Base-by-base conservation (phyloP, 1,140 invertebrate genomes). In the Lysiphlebus fabarum region DNA sequence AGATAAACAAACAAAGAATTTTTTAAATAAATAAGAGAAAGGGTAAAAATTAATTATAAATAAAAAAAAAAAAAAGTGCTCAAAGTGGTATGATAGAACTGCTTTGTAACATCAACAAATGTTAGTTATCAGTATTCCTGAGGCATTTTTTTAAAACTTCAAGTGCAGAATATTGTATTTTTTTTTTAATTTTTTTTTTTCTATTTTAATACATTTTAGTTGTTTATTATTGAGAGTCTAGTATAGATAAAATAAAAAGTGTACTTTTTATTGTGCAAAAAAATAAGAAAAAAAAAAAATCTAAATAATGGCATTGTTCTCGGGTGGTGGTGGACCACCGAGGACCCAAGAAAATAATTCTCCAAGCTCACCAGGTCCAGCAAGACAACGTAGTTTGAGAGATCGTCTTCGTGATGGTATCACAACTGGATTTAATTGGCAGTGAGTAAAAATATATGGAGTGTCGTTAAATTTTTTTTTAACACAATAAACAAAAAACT, bases 341-440 rank as follows among this genome's bases (percentile, higher is more conserved):
- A 57, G 56, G n/a, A 60, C 58, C 61, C 65, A 71, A 58, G 68
- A 71, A 11, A 55, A 58, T 51, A 56, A 62, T 1, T 41, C 59
- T 12, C 54, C 59, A 14, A 11, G 60, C 9, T 51, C 63, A 6
- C 60, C 65, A 6, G 68, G 70, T 43, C 72, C 75, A 6, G 64
- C 74, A n/a, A 71, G 77, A 43, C 77, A 79, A 56, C 67, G 77
- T 0, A 79, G 77, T 44, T 67, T 90, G 65, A 87, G 87, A 71
- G 87, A 90, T 71, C 82, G 87, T 17, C 82, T 90, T 43, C 83
- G 86, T 69, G 87, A 89, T 49, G 87, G 87, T 66, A 88, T 90
- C 73, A 86, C 86, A 37, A 85, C 85, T 70, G 86, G 86, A 73
- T 87, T 87, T 69, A 83, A 84, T 64, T 89, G 87, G 87, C 87